Conservation (phyloP, 2,888 invertebrate genomes). For the Papilio protenor region DNA sequence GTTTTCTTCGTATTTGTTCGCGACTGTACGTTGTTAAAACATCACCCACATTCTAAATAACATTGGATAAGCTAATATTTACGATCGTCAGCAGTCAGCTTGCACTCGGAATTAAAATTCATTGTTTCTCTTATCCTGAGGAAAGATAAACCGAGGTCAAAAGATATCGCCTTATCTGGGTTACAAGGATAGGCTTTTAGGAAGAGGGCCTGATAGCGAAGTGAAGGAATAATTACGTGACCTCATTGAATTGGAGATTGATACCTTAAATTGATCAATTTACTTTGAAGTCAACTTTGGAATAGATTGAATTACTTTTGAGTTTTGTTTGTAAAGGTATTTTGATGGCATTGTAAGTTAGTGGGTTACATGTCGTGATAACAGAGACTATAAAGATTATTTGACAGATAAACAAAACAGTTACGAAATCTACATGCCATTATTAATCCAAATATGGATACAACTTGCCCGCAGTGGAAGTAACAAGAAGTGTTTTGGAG, state of each 20-base stretch:
- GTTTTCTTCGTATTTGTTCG: background rate
- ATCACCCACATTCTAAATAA: slow-evolving; percentile 81
- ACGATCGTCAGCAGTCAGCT: slow-evolving; percentile 63
- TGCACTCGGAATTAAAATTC: slow-evolving; percentile 79
- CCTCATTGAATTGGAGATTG: slow-evolving; percentile 68
- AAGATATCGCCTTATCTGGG: slow-evolving; percentile 76
- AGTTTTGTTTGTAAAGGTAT: slow-evolving; percentile 2
- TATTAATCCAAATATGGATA: background rate
- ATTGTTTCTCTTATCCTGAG: slow-evolving; percentile 82
- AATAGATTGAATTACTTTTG: slow-evolving; percentile 8
- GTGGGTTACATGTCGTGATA: slow-evolving; percentile 9
- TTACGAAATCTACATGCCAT: background rate
- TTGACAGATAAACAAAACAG: slow-evolving; percentile 10
- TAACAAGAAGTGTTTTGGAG: too few relatives aligned
- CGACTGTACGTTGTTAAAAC: slow-evolving; percentile 58
- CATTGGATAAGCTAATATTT: slow-evolving; percentile 81
- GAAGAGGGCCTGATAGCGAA: slow-evolving; percentile 63
- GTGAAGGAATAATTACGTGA: slow-evolving; percentile 71
- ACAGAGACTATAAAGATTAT: background rate
- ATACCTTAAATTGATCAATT: slow-evolving; percentile 45
- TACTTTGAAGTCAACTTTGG: slow-evolving; percentile 21
- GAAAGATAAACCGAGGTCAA: slow-evolving; percentile 76
- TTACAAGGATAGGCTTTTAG: slow-evolving; percentile 83
- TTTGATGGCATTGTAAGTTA: background rate
- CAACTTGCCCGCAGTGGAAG: background rate